Conservation (phyloP, 1,140 invertebrate genomes). For the Diuraphis noxia region DNA sequence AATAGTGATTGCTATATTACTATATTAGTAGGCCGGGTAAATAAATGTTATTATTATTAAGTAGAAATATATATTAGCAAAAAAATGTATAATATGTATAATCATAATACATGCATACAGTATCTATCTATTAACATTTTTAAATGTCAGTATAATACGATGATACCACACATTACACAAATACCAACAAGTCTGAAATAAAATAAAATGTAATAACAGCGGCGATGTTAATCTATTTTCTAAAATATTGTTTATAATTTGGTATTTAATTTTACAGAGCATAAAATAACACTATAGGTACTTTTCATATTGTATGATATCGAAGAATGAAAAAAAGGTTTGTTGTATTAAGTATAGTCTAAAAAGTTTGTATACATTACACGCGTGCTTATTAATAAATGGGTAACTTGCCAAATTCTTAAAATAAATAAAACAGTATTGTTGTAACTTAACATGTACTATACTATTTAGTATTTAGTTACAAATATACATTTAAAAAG, state of each 20-base stretch:
- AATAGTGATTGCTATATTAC: background rate
- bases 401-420: constrained; percentile 31
- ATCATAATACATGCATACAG: background rate
- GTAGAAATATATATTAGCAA: background rate
- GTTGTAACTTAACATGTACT: background rate
- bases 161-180: background rate
- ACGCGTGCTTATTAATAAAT: background rate
- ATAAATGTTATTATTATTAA: background rate
- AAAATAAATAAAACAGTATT: constrained; percentile 29
- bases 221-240: background rate
- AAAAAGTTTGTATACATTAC: background rate
- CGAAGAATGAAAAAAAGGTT: background rate
- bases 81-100: background rate
- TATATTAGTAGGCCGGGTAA: background rate
- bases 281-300: background rate
- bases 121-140: background rate
- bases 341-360: background rate
- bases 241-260: background rate
- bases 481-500: background rate
- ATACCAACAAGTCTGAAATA: background rate
- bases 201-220: background rate
- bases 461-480: background rate
- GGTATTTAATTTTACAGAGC: background rate
- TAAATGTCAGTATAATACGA: background rate
- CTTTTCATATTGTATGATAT: background rate